These are phyloP conservation scores for Euphydryas editha DNA, from an alignment of 2,888 invertebrate genomes.

Conservation along the genomic window DNA sequence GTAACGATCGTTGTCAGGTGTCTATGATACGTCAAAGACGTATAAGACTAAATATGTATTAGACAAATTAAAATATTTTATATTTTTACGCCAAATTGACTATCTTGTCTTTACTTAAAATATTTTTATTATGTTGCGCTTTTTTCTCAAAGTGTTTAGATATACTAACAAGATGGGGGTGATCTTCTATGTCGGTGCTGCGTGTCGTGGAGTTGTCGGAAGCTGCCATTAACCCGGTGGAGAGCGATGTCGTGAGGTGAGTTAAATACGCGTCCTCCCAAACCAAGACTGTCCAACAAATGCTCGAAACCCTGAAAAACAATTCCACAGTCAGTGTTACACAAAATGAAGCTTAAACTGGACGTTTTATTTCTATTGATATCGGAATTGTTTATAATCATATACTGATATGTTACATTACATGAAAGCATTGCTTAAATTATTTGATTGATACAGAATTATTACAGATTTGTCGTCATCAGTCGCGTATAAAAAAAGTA, in stretches of 20 bases:
- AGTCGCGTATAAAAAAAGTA: too few relatives aligned
- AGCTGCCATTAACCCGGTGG: constrained; percentile 80
- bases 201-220: constrained; percentile 78
- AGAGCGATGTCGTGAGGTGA: constrained; percentile 79
- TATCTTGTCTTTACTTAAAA: background rate
- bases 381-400: background rate
- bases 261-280: constrained; percentile 85
- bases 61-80: background rate
- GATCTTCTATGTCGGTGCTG: constrained; percentile 77
- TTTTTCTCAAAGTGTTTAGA: background rate
- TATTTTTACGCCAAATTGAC: background rate
- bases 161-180: constrained; percentile 42
- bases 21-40: too few relatives aligned
- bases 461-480: too few relatives aligned
- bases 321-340: background rate
- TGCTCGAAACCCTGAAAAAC: constrained; percentile 86
- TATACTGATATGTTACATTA: background rate
- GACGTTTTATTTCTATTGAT: background rate
- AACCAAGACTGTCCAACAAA: constrained; percentile 85
- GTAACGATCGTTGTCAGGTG: too few relatives aligned
- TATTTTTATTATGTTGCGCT: background rate
- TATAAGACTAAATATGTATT: background rate
- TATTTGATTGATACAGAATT: too few relatives aligned
- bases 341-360: background rate
- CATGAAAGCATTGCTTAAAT: too few relatives aligned